Conservation (phyloP, 2,888 invertebrate species). For the Stenodema calcarata region DNA sequence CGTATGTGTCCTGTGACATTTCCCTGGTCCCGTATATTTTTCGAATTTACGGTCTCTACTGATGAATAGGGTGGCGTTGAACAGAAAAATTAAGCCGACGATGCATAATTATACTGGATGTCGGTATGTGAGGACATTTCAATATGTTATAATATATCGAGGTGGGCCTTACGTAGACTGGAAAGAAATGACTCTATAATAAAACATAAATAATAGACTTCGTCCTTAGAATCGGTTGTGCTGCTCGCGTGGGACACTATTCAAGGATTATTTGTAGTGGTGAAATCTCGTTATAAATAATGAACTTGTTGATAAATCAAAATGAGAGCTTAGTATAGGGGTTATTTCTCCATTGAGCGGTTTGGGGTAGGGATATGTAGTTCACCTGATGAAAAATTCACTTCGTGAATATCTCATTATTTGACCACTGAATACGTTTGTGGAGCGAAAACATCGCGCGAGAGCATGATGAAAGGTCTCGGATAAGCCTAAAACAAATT, state of each 20-base stretch:
- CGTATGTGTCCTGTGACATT: neutral
- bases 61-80: neutral
- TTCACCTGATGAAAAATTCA: neutral
- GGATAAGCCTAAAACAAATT: neutral
- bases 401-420: neutral
- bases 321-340: neutral
- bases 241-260: neutral
- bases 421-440: neutral
- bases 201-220: neutral
- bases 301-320: neutral
- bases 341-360: neutral
- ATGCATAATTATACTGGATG: neutral
- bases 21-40: neutral
- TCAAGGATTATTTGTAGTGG: neutral
- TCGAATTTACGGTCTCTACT: neutral
- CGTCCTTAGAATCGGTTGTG: neutral
- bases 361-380: neutral
- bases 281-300: neutral
- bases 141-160: neutral
- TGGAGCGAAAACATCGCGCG: neutral
- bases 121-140: neutral
- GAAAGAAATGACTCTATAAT: neutral
- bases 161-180: neutral
- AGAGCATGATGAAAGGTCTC: conserved; percentile 1
- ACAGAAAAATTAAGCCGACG: neutral